A percentile compares a stretch with the other conserved stretches of the same genome.
Conservation (phyloP, 1,140 invertebrate species). For the Aphaenogaster ashmeadi region DNA sequence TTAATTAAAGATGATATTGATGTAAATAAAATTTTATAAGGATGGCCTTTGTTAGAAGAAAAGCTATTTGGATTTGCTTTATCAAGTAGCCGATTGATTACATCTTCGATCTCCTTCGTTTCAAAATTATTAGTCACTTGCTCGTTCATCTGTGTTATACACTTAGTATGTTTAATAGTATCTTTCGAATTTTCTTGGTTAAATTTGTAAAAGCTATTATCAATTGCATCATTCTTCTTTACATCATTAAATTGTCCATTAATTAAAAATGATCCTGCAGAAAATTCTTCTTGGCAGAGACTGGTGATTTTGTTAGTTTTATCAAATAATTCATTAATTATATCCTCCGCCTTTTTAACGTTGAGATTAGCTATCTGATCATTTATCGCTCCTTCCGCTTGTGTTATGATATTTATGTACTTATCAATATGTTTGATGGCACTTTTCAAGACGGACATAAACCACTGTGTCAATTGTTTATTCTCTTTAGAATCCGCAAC, state of each 20-base stretch:
- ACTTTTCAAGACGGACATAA: slow-evolving; percentile 79
- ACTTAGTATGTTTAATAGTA: slow-evolving; percentile 74
- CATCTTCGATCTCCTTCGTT: background rate
- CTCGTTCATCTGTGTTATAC: slow-evolving; percentile 67
- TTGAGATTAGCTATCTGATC: slow-evolving; percentile 61
- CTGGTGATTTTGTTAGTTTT: background rate
- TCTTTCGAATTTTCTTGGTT: slow-evolving; percentile 57
- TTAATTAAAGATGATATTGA: background rate
- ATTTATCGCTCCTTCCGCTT: slow-evolving; percentile 72
- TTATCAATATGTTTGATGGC: slow-evolving; percentile 76
- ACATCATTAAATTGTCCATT: slow-evolving; percentile 5
- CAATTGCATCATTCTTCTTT: background rate
- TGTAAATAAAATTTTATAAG: background rate
- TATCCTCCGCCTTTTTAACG: slow-evolving; percentile 69
- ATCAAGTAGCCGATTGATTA: background rate
- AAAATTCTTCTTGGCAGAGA: background rate
- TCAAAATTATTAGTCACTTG: slow-evolving; percentile 39
- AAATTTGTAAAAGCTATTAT: background rate
- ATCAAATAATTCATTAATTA: slow-evolving; percentile 71
- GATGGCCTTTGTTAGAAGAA: background rate
- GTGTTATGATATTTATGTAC: slow-evolving; percentile 76
- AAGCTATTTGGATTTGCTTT: background rate
- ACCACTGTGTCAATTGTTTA: slow-evolving; percentile 77
- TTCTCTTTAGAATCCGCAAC: slow-evolving; percentile 80
- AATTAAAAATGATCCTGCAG: background rate